phyloP scores from a whole-genome alignment of 2,113 vertebrate species.

The Dermatemys mawii region DNA sequence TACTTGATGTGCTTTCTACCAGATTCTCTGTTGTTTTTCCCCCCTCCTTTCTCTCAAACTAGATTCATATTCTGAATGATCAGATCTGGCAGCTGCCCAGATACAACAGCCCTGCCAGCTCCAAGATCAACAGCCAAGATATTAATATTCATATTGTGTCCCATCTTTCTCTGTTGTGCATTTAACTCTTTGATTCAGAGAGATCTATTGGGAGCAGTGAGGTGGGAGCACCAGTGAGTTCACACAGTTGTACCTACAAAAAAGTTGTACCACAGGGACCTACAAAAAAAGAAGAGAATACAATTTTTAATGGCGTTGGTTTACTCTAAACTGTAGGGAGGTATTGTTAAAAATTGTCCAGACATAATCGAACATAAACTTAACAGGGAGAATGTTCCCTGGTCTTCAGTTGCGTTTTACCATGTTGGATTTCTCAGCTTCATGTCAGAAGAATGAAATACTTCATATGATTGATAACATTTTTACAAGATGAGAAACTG shows the following conservation, averaged over 20 bases:
- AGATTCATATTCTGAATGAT: slow-evolving; percentile 45
- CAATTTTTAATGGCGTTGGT: not conserved
- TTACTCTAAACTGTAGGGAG: not conserved
- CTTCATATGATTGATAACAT: not conserved
- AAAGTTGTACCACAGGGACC: too few species aligned
- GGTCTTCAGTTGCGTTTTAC: not conserved
- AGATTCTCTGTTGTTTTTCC: not conserved
- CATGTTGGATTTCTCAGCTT: not conserved
- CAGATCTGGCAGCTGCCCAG: slow-evolving; percentile 42
- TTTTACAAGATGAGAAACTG: not conserved
- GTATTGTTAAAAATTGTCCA: not conserved
- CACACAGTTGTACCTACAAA: not conserved
- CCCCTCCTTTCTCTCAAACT: slow-evolving; percentile 3
- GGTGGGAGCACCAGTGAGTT: not conserved
- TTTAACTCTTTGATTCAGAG: slow-evolving; percentile 29
- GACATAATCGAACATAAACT: not conserved
- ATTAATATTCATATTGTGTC: slow-evolving; percentile 51
- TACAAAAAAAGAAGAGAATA: not conserved
- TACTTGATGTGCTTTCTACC: not conserved
- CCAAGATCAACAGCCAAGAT: not conserved
- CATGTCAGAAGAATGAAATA: not conserved
- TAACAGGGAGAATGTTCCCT: not conserved
- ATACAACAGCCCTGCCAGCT: slow-evolving; percentile 18
- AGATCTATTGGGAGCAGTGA: not conserved
- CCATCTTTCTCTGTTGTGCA: slow-evolving; percentile 43